These are phyloP conservation scores for Lysandra coridon DNA, from an alignment of 2,888 invertebrate genomes.

Conservation along the genomic window DNA sequence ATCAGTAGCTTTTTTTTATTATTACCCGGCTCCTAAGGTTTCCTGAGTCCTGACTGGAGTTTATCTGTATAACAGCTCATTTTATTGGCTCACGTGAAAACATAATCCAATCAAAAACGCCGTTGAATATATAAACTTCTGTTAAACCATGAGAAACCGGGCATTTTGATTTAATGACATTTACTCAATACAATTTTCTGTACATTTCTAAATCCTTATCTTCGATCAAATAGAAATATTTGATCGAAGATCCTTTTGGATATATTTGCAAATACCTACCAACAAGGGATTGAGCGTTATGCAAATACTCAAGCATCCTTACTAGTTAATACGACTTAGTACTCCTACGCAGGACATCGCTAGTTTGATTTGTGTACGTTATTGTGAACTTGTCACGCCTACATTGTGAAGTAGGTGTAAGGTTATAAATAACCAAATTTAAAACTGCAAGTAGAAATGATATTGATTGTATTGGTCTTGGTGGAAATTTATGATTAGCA, in stretches of 20 bases:
- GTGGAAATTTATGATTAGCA: too few relatives aligned
- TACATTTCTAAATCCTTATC: background rate
- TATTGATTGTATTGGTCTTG: background rate
- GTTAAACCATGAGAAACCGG: too few relatives aligned
- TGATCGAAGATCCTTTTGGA: background rate
- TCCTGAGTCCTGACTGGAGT: too few relatives aligned
- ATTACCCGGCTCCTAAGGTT: too few relatives aligned
- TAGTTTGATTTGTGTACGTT: constrained; percentile 24
- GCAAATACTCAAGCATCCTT: constrained; percentile 2
- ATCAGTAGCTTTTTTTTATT: too few relatives aligned
- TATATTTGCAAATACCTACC: background rate
- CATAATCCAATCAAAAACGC: too few relatives aligned
- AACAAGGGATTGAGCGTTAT: background rate
- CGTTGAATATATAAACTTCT: too few relatives aligned
- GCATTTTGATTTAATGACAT: background rate
- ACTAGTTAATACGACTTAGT: constrained; percentile 25
- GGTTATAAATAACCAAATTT: background rate
- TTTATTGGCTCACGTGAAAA: too few relatives aligned
- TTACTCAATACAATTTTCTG: background rate
- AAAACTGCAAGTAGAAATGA: background rate
- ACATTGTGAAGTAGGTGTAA: background rate
- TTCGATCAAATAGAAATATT: too few relatives aligned
- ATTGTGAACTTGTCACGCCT: constrained; percentile 26
- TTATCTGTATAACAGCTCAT: too few relatives aligned
- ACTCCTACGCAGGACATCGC: constrained; percentile 32